Evolutionary conservation across 2,797 vertebrate genomes (phyloP).

Genomic region (Siniperca obscura): DNA sequence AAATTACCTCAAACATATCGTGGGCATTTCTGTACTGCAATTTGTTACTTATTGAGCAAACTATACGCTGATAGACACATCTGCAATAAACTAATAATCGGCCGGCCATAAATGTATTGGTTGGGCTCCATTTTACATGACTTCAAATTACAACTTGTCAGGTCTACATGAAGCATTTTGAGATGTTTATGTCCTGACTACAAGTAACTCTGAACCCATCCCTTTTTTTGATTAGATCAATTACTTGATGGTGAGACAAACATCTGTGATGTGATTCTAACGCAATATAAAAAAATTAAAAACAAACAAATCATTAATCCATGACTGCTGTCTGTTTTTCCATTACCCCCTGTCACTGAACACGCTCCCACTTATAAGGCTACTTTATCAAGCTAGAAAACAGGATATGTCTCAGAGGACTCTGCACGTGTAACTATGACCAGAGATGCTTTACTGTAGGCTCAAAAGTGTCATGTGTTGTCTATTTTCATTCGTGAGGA

Average conservation of each 20-base stretch:
- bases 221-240: too few relatives aligned
- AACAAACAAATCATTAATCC: background rate
- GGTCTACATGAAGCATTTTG: background rate
- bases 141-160: too few relatives aligned
- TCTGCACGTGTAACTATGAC: background rate
- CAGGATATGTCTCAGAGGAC: background rate
- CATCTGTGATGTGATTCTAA: too few relatives aligned
- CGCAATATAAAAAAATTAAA: too few relatives aligned
- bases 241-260: too few relatives aligned
- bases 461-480: background rate
- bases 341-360: background rate
- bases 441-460: background rate
- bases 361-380: background rate
- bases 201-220: background rate
- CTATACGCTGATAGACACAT: rapidly evolving
- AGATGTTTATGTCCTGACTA: background rate
- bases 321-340: background rate
- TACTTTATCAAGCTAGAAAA: background rate
- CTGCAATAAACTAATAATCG: background rate
- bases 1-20: background rate
- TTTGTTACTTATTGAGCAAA: background rate
- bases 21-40: background rate
- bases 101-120: background rate
- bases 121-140: background rate
- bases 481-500: background rate